Evolutionary conservation across 1,140 invertebrate genomes (phyloP).

Genomic region (Panagrolaimus sp.): DNA sequence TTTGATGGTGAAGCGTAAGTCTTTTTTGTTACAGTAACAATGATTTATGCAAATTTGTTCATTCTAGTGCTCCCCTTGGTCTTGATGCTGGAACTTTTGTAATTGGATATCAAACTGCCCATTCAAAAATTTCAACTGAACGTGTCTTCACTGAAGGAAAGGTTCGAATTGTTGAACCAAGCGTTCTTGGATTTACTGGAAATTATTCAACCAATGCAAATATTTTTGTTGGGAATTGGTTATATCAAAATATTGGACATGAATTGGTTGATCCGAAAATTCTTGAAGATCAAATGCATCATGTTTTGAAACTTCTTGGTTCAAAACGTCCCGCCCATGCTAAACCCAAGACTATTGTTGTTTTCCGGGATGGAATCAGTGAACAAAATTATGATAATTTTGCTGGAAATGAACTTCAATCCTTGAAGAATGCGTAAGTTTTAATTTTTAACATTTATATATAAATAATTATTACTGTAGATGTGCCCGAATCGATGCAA

Average conservation of each 20-base stretch:
- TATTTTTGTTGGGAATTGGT: not conserved
- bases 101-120: not conserved
- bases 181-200: not conserved
- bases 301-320: not conserved
- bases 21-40: not conserved
- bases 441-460: too few species aligned
- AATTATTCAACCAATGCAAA: not conserved
- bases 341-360: not conserved
- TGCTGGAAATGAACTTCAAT: not conserved
- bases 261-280: not conserved
- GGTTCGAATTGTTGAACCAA: not conserved
- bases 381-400: not conserved
- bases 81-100: not conserved
- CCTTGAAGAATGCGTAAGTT: not conserved
- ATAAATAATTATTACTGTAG: too few species aligned
- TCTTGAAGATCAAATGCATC: not conserved
- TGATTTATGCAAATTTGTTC: not conserved
- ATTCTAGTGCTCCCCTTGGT: not conserved
- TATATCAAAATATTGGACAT: not conserved
- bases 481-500: not conserved
- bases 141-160: not conserved
- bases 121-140: not conserved
- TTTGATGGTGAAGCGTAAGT: not conserved
- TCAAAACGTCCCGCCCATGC: not conserved
- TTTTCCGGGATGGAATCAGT: not conserved